These are phyloP conservation scores for Megaustenia siamemsis DNA, from an alignment of 2,888 invertebrate genomes.

Conservation along the genomic window DNA sequence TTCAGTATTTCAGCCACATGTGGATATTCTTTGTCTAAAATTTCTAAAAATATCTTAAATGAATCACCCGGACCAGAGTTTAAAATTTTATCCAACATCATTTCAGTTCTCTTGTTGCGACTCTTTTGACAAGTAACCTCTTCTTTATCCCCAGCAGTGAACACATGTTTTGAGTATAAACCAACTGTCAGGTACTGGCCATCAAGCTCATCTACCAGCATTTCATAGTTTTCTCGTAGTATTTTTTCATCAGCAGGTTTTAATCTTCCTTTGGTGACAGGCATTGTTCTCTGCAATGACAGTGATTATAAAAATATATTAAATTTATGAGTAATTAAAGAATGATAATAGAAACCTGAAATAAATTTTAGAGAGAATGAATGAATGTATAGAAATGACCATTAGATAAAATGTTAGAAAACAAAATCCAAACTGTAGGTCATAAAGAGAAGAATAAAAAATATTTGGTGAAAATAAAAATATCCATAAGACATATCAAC, in stretches of 20 bases:
- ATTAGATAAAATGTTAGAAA: no score
- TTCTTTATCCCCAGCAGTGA: slow-evolving; percentile 29
- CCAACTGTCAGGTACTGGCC: neutral
- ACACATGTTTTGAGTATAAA: slow-evolving; percentile 2
- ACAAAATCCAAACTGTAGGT: no score
- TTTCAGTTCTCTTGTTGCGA: neutral
- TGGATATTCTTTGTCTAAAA: slow-evolving; percentile 7
- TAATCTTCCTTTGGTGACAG: slow-evolving; percentile 8
- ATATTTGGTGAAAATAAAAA: no score
- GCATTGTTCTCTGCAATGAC: slow-evolving; percentile 17
- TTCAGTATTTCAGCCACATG: slow-evolving; percentile 18
- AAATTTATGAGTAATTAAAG: neutral
- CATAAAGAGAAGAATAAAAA: no score
- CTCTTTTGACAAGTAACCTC: neutral
- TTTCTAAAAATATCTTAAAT: slow-evolving; percentile 1
- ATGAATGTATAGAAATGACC: no score
- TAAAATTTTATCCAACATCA: slow-evolving; percentile 28
- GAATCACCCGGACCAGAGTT: slow-evolving; percentile 35
- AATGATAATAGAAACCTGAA: no score
- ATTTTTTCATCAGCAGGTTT: slow-evolving; percentile 18
- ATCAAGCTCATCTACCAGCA: slow-evolving; percentile 14
- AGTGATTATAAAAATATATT: neutral
- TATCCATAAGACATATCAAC: no score
- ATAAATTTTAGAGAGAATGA: no score
- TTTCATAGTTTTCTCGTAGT: neutral